A percentile compares a stretch with the other conserved stretches of the same genome.
phyloP scores from a whole-genome alignment of 2,888 invertebrate genomes.

The Eupithecia centaureata region DNA sequence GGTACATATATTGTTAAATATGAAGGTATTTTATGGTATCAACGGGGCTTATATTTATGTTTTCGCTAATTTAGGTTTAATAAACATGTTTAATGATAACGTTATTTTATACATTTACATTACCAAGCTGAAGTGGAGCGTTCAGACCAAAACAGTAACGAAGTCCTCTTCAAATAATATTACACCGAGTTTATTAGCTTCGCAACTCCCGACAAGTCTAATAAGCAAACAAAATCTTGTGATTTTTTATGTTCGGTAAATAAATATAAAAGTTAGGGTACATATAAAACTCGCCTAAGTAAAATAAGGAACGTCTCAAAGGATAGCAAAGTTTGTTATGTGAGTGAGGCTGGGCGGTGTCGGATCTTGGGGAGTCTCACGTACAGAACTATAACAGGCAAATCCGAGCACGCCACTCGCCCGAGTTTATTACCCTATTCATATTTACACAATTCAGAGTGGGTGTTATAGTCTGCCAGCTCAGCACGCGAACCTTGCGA shows the following conservation, averaged over 20 bases:
- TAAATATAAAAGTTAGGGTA: slow-evolving; percentile 42
- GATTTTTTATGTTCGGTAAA: slow-evolving; percentile 36
- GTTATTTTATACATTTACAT: slow-evolving; percentile 4
- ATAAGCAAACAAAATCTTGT: slow-evolving; percentile 26
- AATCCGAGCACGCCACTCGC: slow-evolving; percentile 73
- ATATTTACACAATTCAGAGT: slow-evolving; percentile 78
- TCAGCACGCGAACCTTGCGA: slow-evolving; percentile 33
- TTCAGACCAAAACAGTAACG: background rate
- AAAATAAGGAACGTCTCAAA: slow-evolving; percentile 64
- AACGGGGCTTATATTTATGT: background rate
- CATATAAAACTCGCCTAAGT: slow-evolving; percentile 44
- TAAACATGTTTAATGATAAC: background rate
- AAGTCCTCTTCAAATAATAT: slow-evolving; percentile 17
- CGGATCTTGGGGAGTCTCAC: slow-evolving; percentile 61
- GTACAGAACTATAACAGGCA: slow-evolving; percentile 75
- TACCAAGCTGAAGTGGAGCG: background rate
- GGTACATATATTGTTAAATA: no score
- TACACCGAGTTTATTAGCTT: slow-evolving; percentile 22
- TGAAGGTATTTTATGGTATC: background rate
- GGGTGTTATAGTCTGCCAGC: slow-evolving; percentile 56
- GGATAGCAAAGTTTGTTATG: slow-evolving; percentile 69
- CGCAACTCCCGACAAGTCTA: slow-evolving; percentile 12
- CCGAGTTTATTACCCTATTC: slow-evolving; percentile 78
- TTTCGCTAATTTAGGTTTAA: background rate
- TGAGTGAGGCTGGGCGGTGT: slow-evolving; percentile 49